Evolutionary conservation across 2,888 invertebrate species (phyloP).

Genomic region (Tipula unca): DNA sequence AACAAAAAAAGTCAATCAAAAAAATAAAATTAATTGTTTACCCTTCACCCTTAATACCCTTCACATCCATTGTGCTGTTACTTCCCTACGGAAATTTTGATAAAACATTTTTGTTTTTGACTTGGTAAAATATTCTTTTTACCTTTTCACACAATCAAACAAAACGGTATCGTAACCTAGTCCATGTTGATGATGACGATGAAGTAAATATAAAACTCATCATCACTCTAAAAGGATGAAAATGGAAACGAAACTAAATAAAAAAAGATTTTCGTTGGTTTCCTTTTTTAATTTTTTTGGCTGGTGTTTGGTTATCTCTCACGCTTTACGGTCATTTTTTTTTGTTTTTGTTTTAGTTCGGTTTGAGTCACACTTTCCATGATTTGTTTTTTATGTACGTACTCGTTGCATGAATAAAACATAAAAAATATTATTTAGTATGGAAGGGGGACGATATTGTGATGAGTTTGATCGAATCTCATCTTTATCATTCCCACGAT

Average conservation of each 20-base stretch:
- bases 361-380: not conserved
- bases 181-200: not conserved
- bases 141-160: not conserved
- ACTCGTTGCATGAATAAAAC: not conserved
- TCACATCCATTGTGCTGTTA: not conserved
- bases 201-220: not conserved
- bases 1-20: not conserved
- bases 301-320: not conserved
- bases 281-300: not conserved
- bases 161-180: not conserved
- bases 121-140: not conserved
- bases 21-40: not conserved
- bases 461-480: not conserved
- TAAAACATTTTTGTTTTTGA: not conserved
- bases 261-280: not conserved
- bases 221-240: not conserved
- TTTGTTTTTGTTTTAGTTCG: not conserved
- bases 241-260: not conserved
- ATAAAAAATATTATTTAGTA: not conserved
- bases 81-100: not conserved
- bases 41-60: not conserved
- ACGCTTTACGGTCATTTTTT: not conserved
- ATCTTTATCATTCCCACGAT: conserved; percentile 2
- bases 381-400: not conserved
- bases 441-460: not conserved